A percentile compares a stretch with the other conserved stretches of the same genome.
Conservation (phyloP, 1,140 invertebrate genomes). For the Zaprionus ornatus region DNA sequence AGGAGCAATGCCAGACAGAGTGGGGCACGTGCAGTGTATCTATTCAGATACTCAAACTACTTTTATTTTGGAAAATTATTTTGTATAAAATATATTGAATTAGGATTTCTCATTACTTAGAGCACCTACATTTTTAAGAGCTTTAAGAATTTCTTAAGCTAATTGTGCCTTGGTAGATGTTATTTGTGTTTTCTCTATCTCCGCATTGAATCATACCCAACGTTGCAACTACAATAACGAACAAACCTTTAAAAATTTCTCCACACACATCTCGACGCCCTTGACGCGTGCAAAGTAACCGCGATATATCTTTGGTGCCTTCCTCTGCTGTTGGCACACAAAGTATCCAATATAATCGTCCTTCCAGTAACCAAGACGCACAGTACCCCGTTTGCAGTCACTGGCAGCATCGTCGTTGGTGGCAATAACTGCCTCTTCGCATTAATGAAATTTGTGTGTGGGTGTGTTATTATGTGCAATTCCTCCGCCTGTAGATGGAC, state of each 20-base stretch:
- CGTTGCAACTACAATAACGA: slow-evolving; percentile 11
- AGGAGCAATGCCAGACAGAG: slow-evolving; percentile 45
- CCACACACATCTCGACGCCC: slow-evolving; percentile 92
- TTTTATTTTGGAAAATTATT: neutral
- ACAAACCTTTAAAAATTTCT: slow-evolving; percentile 92
- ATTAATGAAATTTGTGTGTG: slow-evolving; percentile 71
- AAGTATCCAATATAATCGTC: slow-evolving; percentile 96
- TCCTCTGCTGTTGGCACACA: slow-evolving; percentile 89
- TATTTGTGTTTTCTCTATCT: neutral
- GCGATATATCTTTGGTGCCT: slow-evolving; percentile 98
- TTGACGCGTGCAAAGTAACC: slow-evolving; percentile 98
- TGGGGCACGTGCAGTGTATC: neutral
- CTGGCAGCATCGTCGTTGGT: slow-evolving; percentile 99
- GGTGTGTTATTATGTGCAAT: slow-evolving; percentile 41
- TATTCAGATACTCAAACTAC: neutral
- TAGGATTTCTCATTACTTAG: neutral
- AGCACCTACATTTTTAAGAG: neutral
- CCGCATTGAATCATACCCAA: neutral
- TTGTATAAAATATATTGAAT: neutral
- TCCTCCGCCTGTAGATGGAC: slow-evolving; percentile 57
- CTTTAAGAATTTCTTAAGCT: neutral
- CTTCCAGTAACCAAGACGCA: slow-evolving; percentile 96
- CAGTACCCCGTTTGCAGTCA: slow-evolving; percentile 96
- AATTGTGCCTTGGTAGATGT: neutral
- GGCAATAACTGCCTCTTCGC: slow-evolving; percentile 88